Evolutionary conservation across 1,140 invertebrate species (phyloP).

Genomic region (Hydropsyche tenuis): DNA sequence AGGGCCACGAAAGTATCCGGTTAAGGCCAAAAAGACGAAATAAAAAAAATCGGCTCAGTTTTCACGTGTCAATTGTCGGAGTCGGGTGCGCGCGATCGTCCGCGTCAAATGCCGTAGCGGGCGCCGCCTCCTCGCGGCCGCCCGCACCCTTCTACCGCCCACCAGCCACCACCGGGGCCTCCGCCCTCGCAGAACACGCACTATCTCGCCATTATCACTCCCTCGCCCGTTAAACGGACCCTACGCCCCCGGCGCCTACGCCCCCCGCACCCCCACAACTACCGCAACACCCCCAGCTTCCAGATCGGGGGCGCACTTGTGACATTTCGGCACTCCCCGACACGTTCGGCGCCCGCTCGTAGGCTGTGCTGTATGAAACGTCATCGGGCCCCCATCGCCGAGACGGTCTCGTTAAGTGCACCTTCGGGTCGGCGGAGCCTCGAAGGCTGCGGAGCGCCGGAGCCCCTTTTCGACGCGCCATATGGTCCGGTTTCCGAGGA

Average conservation of each 20-base stretch:
- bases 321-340: neutral
- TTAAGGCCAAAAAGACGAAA: neutral
- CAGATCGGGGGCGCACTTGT: neutral
- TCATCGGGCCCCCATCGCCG: too few species aligned
- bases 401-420: too few species aligned
- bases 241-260: neutral
- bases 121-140: neutral
- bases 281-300: too few species aligned
- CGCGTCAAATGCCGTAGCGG: neutral
- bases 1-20: neutral
- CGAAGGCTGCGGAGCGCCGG: too few species aligned
- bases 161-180: neutral
- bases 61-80: conserved; percentile 16
- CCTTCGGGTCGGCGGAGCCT: too few species aligned
- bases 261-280: neutral
- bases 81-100: neutral
- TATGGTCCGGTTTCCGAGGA: too few species aligned
- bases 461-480: too few species aligned
- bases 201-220: too few species aligned
- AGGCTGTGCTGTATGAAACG: too few species aligned
- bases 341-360: too few species aligned
- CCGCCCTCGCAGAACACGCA: neutral
- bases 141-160: neutral
- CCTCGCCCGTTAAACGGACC: neutral
- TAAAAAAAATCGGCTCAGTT: conserved; percentile 2